Evolutionary conservation across 2,888 invertebrate species (phyloP), one percentile per base, ranked within the genome.

Genomic region (Gastracanthus pulcherrimus): DNA sequence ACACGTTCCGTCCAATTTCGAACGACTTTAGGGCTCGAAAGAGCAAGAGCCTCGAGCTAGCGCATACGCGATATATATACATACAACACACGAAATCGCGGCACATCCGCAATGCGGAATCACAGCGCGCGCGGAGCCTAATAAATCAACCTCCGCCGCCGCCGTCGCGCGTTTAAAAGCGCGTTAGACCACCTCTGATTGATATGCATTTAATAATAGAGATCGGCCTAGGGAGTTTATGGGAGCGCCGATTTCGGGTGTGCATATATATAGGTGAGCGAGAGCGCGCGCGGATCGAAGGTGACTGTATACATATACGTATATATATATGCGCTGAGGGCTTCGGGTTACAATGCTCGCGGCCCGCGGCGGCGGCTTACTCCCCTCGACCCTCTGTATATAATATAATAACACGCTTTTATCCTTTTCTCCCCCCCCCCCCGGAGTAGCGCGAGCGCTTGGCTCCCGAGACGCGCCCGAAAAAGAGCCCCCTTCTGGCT

Each of bases 171-270:
- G 87, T 90, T 91, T 90, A 90, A 90, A 90, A 90, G 86, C 87
- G 87, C 90, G 90, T 90, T 85, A 86, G 84, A 83, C 79, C 86
- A 86, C 82, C 85, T 83, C 89, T 90, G 90, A 90, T 90, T 90
- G 89, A 90, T 90, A 90, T 86, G 88, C 88, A 86, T 88, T 89
- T 90, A 91, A 91, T 91, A 89, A 91, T 88, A 91, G 89, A 90
- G 88, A 87, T 83, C 83, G 82, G 84, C 83, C 69, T 80, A 62
- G 38, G 76, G 78, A 82, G 82, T 87, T 87, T 87, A 86, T 84
- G 85, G 72, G 79, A 78, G 72, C 66, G 66, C 34, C 83, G 81
- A 78, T 83, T 82, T 79, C 66, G 69, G 72, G 66, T 48, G 66
- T 16, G 34, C 31, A 29, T n/a, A n/a, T n/a, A n/a, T n/a, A n/a